Evolutionary conservation across 2,113 vertebrate genomes (phyloP).

Genomic region (Isurus oxyrinchus): DNA sequence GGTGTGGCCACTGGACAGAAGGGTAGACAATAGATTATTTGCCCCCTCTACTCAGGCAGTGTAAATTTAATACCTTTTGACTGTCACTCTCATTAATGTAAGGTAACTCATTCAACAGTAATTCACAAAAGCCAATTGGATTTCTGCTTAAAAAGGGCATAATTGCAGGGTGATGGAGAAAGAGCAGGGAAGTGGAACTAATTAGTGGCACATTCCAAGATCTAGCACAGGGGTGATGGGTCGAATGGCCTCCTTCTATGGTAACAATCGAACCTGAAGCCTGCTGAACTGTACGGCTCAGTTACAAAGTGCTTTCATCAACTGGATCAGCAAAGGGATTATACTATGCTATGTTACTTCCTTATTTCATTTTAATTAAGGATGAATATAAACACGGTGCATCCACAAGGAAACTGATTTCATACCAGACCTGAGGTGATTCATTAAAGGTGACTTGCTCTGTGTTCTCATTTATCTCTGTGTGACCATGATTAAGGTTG

Average conservation of each 20-base stretch:
- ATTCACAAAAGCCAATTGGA: not conserved
- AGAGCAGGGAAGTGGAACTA: too few relatives aligned
- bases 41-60: not conserved
- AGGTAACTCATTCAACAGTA: not conserved
- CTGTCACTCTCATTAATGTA: not conserved
- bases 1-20: not conserved
- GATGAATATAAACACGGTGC: not conserved
- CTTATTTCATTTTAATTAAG: not conserved
- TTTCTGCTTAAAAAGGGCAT: not conserved
- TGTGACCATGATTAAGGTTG: not conserved
- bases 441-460: not conserved
- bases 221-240: too few relatives aligned
- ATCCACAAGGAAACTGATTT: not conserved
- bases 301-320: not conserved
- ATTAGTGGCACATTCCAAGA: too few relatives aligned
- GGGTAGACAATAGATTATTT: not conserved
- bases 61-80: not conserved
- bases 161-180: too few relatives aligned
- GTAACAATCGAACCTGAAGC: not conserved
- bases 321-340: not conserved
- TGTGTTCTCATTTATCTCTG: conserved; percentile 15
- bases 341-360: too few relatives aligned
- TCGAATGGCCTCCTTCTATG: too few relatives aligned
- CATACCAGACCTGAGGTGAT: not conserved
- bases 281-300: not conserved